These are phyloP conservation scores for Volucella bombylans DNA, from an alignment of 2,888 invertebrate genomes.

Conservation along the genomic window DNA sequence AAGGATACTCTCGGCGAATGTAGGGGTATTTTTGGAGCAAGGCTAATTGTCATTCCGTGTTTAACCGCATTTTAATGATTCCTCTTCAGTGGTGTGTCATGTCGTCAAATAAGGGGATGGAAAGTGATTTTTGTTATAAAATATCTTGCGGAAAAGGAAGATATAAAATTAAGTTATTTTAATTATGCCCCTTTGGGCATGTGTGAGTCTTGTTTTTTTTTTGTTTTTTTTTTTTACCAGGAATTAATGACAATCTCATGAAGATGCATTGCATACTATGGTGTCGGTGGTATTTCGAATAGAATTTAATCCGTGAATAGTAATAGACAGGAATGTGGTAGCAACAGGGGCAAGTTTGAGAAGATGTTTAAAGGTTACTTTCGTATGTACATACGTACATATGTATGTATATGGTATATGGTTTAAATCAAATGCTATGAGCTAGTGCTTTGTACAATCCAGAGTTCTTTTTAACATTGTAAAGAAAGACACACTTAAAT, in stretches of 20 bases:
- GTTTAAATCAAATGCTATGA: conserved; percentile 34
- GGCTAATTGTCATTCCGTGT: conserved; percentile 72
- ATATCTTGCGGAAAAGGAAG: conserved; percentile 70
- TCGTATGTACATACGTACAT: background rate
- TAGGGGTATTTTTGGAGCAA: conserved; percentile 45
- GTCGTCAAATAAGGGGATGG: conserved; percentile 58
- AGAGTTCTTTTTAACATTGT: too few species aligned
- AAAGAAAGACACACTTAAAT: too few species aligned
- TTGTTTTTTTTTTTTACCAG: background rate
- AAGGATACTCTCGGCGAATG: conserved; percentile 42
- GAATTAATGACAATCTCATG: conserved; percentile 12
- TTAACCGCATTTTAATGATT: conserved; percentile 68
- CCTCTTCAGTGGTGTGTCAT: conserved; percentile 59
- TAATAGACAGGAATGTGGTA: background rate
- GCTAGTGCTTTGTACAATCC: background rate
- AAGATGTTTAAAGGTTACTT: conserved; percentile 1
- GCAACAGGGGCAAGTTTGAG: background rate
- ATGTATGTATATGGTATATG: background rate
- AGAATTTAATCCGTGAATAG: conserved; percentile 24
- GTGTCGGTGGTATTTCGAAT: conserved; percentile 28
- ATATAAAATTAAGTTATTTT: conserved; percentile 71
- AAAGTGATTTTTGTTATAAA: conserved; percentile 63
- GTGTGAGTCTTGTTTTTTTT: background rate
- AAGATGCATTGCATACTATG: background rate
- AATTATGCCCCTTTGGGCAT: conserved; percentile 29